Percentiles rank a stretch among this genome's conserved stretches.
Evolutionary conservation across 2,113 vertebrate species (phyloP).

Genomic region (Cyphomyrus discorhynchus): DNA sequence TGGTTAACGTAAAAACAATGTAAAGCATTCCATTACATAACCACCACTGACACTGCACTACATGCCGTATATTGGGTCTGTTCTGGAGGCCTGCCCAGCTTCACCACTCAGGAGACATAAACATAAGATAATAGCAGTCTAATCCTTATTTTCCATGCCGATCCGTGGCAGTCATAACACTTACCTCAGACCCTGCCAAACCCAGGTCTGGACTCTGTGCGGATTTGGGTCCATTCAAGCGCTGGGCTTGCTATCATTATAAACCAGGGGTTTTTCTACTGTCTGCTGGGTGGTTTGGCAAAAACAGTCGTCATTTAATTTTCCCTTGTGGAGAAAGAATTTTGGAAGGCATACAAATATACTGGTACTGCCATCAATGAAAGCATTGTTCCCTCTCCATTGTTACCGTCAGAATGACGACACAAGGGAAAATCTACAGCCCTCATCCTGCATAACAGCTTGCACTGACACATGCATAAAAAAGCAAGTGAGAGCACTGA

Average conservation of each 20-base stretch:
- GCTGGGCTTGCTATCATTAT: background rate
- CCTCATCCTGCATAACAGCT: background rate
- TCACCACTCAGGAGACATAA: background rate
- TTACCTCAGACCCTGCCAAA: constrained; percentile 1
- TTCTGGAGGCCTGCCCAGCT: background rate
- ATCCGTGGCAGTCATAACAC: background rate
- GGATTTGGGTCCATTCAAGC: background rate
- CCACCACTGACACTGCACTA: background rate
- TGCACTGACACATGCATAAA: background rate
- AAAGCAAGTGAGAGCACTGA: background rate
- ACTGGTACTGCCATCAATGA: background rate
- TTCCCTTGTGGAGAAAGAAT: background rate
- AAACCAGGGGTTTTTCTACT: background rate
- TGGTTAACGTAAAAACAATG: background rate
- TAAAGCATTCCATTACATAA: background rate
- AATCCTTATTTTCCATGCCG: background rate
- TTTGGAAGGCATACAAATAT: constrained; percentile 1
- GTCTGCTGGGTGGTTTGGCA: background rate
- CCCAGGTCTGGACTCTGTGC: background rate
- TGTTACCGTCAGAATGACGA: background rate
- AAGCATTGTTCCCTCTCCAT: background rate
- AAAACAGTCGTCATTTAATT: background rate
- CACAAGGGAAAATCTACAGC: background rate
- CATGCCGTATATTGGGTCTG: background rate
- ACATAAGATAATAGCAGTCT: background rate